Evolutionary conservation across 2,888 invertebrate genomes (phyloP), one percentile per base, ranked within the genome.

Genomic region (Chrysomela aeneicollis): DNA sequence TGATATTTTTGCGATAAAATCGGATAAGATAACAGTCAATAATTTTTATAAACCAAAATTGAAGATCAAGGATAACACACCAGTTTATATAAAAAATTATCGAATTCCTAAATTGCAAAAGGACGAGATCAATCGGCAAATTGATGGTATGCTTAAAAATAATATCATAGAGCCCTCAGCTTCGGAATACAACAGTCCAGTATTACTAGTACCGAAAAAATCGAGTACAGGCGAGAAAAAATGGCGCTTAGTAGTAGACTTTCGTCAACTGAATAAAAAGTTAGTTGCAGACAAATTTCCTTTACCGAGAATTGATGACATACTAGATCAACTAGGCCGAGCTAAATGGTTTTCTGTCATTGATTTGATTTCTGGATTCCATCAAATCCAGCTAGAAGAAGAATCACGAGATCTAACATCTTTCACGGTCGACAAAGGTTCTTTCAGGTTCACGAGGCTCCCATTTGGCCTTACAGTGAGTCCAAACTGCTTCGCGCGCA

Each of bases 171-270:
- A 74, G 55, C 70, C 68, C 42, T 64, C 65, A 5, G 46, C 37
- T 35, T 67, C 71, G 0, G 60, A 64, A 57, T 75, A 69, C 53
- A 71, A 72, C 54, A 68, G 66, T 6, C 71, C 72, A 8, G 49
- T 74, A 18, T 49, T 72, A 47, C 19, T 75, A 1, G 74, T 75
- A n/a, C 73, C 73, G 0, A 68, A 66, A 61, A 68, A 64, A 53
- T 42, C 54, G 15, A 10, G 5, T 9, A 52, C 57, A 46, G 63
- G 65, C 10, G 22, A 53, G 10, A 62, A 72, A 54, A 61, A 52
- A 46, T 71, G 69, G 68, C 46, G 71, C 21, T 55, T 73, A 32
- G 63, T 59, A 1, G 53, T 73, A 17, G 68, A 71, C 51, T 69
- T 67, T 53, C 18, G 74, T 22, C 26, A 50, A 51, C 12, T 71